These are phyloP conservation scores for Nesidiocoris tenuis DNA, from an alignment of 2,888 invertebrate species.

Conservation along the genomic window DNA sequence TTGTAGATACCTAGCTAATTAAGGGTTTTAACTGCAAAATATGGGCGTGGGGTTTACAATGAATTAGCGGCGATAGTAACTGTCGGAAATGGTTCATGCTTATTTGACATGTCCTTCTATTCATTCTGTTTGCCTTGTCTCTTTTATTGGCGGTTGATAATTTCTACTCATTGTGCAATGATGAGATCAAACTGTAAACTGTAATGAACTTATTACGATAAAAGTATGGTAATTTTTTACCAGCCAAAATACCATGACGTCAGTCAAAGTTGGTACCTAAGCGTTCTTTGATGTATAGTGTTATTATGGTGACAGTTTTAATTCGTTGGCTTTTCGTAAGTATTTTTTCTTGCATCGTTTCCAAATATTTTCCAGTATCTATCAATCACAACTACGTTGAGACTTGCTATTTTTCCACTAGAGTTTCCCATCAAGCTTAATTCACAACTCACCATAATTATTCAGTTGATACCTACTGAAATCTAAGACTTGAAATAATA, in stretches of 20 bases:
- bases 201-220: constrained; percentile 50
- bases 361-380: too few relatives aligned
- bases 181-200: constrained; percentile 48
- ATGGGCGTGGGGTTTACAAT: constrained; percentile 40
- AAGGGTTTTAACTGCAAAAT: background rate
- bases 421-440: background rate
- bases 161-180: constrained; percentile 28
- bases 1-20: background rate
- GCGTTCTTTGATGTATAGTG: background rate
- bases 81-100: background rate
- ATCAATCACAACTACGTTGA: too few relatives aligned
- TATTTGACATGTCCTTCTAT: background rate
- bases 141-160: constrained; percentile 18
- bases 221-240: constrained; percentile 51
- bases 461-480: background rate
- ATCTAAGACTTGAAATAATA: constrained; percentile 12
- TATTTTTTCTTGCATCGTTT: too few relatives aligned
- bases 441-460: background rate
- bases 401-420: background rate
- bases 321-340: too few relatives aligned
- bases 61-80: background rate
- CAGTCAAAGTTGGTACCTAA: constrained; percentile 10
- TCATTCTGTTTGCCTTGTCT: constrained; percentile 9
- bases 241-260: constrained; percentile 39
- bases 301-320: background rate